A percentile compares a stretch with the other conserved stretches of the same genome.
Conservation (phyloP, 2,797 vertebrate genomes). For the Lithobates pipiens region DNA sequence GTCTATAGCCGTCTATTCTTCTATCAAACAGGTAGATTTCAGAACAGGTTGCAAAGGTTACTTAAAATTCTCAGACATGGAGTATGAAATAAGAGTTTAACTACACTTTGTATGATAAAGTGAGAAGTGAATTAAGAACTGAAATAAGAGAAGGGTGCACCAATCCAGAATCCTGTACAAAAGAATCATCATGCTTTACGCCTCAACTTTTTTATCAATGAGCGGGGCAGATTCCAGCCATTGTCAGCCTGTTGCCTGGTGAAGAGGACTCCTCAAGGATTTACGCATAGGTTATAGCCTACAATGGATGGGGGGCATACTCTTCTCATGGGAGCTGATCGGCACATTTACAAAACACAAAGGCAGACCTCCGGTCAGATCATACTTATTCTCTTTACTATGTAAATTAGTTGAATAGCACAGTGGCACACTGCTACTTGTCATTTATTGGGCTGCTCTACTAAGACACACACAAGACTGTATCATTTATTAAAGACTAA, state of each 20-base stretch:
- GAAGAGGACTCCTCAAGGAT: constrained; percentile 69
- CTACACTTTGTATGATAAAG: constrained; percentile 4
- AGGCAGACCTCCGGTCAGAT: neutral
- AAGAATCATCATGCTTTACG: constrained; percentile 68
- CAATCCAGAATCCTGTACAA: constrained; percentile 72
- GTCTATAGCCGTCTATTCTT: too few relatives aligned
- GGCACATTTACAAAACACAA: constrained; percentile 63
- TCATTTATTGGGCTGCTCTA: constrained; percentile 1
- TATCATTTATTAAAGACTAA: too few relatives aligned
- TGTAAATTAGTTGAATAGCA: constrained; percentile 20
- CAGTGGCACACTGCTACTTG: neutral
- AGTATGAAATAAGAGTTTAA: constrained; percentile 14
- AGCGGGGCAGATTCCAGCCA: constrained; percentile 75
- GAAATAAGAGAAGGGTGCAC: constrained; percentile 52
- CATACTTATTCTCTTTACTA: neutral
- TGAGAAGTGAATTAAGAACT: constrained; percentile 30
- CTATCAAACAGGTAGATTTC: too few relatives aligned
- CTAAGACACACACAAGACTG: too few relatives aligned
- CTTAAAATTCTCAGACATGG: neutral
- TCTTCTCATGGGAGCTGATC: constrained; percentile 46
- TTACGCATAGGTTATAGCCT: constrained; percentile 65
- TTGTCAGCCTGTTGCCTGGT: constrained; percentile 76
- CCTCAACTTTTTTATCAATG: constrained; percentile 75
- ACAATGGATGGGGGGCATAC: constrained; percentile 64
- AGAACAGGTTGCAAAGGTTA: neutral